A percentile compares a stretch with the other conserved stretches of the same genome.
phyloP scores from a whole-genome alignment of 2,888 invertebrate species.

The Microdon myrmicae region DNA sequence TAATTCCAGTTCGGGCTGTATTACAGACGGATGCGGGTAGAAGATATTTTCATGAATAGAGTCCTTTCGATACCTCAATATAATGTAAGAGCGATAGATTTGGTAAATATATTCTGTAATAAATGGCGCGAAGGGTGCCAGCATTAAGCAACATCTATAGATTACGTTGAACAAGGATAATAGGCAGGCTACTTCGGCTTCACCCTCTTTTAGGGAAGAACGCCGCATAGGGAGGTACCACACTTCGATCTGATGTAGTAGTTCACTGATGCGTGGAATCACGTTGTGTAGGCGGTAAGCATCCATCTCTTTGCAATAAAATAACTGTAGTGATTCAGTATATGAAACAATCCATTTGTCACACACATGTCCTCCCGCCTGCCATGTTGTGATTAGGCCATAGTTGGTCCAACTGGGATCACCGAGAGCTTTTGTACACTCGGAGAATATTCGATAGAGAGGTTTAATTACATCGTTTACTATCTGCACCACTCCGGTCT shows the following conservation, averaged over 20 bases:
- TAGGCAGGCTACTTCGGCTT: conserved; percentile 62
- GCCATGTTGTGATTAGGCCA: conserved; percentile 8
- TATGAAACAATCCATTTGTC: conserved; percentile 95
- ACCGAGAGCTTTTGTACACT: conserved; percentile 29
- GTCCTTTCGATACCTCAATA: conserved; percentile 67
- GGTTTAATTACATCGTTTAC: conserved; percentile 94
- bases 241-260: conserved; percentile 93
- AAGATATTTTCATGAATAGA: conserved; percentile 91
- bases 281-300: conserved; percentile 92
- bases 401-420: conserved; percentile 68
- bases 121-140: conserved; percentile 96
- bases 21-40: conserved; percentile 73
- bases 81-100: not conserved
- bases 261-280: conserved; percentile 86
- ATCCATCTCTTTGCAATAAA: conserved; percentile 88
- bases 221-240: conserved; percentile 97
- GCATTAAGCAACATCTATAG: conserved; percentile 69
- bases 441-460: conserved; percentile 78
- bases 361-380: conserved; percentile 72
- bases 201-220: conserved; percentile 75
- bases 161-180: conserved; percentile 23
- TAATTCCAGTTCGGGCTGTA: conserved; percentile 83
- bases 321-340: conserved; percentile 86
- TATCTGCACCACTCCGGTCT: conserved; percentile 91
- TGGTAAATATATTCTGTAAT: conserved; percentile 93